Percentiles rank a stretch among this genome's conserved stretches.
Conservation (phyloP, 1,140 invertebrate species). For the Agrilus planipennis region DNA sequence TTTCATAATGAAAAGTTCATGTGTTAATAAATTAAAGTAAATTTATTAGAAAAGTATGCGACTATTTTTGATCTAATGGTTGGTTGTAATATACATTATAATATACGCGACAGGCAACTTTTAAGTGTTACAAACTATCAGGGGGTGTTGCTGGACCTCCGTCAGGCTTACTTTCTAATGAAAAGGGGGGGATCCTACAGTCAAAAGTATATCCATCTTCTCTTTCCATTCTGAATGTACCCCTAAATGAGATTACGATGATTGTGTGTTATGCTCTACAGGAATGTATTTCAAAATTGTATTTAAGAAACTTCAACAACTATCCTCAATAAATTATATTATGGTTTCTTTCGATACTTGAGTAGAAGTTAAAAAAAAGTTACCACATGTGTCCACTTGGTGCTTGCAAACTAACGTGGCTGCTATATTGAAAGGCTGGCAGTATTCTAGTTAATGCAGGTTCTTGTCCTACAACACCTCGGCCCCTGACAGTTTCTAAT, state of each 20-base stretch:
- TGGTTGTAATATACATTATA: no score
- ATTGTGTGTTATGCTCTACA: no score
- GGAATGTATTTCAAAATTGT: no score
- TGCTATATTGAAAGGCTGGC: constrained; percentile 95
- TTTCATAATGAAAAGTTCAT: no score
- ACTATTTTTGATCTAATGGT: no score
- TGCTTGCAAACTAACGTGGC: constrained; percentile 91
- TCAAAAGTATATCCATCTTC: constrained; percentile 94
- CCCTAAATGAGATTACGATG: constrained; percentile 46
- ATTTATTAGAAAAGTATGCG: no score
- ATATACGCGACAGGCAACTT: neutral
- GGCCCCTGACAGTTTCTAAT: constrained; percentile 84
- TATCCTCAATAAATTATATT: no score
- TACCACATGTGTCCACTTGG: constrained; percentile 98
- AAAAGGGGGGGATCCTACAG: constrained; percentile 92
- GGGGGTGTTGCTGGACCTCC: constrained; percentile 41
- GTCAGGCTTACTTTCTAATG: constrained; percentile 84
- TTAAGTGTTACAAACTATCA: constrained; percentile 21
- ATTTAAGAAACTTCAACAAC: no score
- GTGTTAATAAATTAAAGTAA: no score
- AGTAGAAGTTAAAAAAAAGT: constrained; percentile 20
- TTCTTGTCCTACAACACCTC: constrained; percentile 93
- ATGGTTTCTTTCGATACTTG: no score
- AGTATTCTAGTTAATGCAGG: constrained; percentile 74
- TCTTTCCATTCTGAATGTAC: constrained; percentile 91